A percentile compares a stretch with the other conserved stretches of the same genome.
Evolutionary conservation across 2,113 vertebrate species (phyloP).

Genomic region (Cochlearius cochlearius): DNA sequence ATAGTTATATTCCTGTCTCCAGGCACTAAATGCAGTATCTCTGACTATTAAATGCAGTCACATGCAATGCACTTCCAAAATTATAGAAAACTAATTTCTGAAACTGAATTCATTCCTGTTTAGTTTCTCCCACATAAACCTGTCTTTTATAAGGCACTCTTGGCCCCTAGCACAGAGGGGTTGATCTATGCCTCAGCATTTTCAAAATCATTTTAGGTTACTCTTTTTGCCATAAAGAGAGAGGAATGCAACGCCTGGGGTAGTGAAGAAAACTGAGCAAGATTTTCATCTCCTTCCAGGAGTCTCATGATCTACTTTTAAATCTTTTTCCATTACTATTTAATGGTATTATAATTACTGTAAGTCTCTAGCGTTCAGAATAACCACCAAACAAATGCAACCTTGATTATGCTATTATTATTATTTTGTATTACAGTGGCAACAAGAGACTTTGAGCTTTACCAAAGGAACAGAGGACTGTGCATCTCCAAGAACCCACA

Average conservation of each 20-base stretch:
- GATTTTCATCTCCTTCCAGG: neutral
- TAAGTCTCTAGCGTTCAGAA: conserved; percentile 24
- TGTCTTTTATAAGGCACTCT: neutral
- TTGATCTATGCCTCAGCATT: neutral
- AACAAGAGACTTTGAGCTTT: conserved; percentile 10
- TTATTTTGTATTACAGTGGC: conserved; percentile 3
- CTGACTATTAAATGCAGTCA: neutral
- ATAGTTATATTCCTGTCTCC: neutral
- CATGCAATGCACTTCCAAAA: neutral
- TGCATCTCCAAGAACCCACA: neutral
- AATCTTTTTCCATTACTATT: conserved; percentile 27
- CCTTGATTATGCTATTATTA: conserved; percentile 40
- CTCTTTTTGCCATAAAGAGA: neutral
- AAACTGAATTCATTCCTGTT: neutral
- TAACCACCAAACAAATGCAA: conserved; percentile 43
- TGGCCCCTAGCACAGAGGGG: neutral
- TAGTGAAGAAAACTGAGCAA: neutral
- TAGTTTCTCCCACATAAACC: neutral
- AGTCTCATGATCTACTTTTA: conserved; percentile 12
- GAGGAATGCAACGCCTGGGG: neutral
- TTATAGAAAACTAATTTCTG: neutral
- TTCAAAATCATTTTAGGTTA: neutral
- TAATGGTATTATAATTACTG: conserved; percentile 50
- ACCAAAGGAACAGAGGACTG: neutral
- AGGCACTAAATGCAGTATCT: neutral